A percentile compares a stretch with the other conserved stretches of the same genome.
Conservation (phyloP, 2,888 invertebrate species). For the Sinhomidia bicolor region DNA sequence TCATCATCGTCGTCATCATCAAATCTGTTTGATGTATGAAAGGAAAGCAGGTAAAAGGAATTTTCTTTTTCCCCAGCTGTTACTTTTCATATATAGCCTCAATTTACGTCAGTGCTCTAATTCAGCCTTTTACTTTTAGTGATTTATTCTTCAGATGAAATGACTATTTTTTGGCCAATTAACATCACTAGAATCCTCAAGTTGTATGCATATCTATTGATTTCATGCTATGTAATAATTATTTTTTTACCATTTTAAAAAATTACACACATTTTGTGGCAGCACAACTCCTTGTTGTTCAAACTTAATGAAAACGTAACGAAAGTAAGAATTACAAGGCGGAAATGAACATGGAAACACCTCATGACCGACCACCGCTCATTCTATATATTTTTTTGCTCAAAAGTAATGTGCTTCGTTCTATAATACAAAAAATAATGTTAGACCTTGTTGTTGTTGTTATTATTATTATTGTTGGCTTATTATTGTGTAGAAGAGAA, state of each 20-base stretch:
- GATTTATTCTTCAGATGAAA: not conserved
- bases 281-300: too few relatives aligned
- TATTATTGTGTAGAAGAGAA: not conserved
- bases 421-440: too few relatives aligned
- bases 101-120: conserved; percentile 20
- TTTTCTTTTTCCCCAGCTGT: conserved; percentile 36
- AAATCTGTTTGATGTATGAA: conserved; percentile 15
- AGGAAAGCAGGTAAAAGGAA: not conserved
- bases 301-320: conserved; percentile 44
- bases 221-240: not conserved
- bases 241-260: conserved; percentile 5
- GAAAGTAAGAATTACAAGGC: conserved; percentile 21
- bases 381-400: not conserved
- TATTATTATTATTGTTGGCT: too few relatives aligned
- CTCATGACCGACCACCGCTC: conserved; percentile 26
- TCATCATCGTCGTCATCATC: too few relatives aligned
- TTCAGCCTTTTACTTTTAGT: not conserved
- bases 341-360: conserved; percentile 50
- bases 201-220: not conserved
- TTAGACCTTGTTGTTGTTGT: too few relatives aligned
- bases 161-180: conserved; percentile 18
- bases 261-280: conserved; percentile 40
- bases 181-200: conserved; percentile 10
- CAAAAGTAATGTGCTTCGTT: conserved; percentile 10
- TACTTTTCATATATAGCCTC: not conserved